Conservation (phyloP, 2,113 vertebrate genomes). For the Lepisosteus osseus region DNA sequence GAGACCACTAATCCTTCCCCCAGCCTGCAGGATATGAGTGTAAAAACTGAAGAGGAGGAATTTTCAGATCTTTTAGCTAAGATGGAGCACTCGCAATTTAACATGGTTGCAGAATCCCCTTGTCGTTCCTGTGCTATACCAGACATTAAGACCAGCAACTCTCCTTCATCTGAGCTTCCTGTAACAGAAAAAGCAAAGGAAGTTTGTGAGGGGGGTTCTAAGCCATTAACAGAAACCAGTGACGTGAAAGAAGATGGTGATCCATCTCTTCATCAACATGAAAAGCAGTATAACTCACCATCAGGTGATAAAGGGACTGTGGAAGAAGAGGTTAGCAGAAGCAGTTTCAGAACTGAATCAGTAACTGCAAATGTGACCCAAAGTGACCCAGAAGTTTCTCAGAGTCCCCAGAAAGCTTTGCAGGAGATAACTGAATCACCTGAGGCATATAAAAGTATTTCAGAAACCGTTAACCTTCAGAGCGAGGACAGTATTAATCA, state of each 20-base stretch:
- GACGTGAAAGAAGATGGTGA: slow-evolving; percentile 64
- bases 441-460: not conserved
- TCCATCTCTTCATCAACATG: slow-evolving; percentile 29
- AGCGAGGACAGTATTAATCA: slow-evolving; percentile 15
- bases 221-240: slow-evolving; percentile 42
- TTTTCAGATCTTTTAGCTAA: slow-evolving; percentile 60
- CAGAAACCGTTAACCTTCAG: not conserved
- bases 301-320: slow-evolving; percentile 22
- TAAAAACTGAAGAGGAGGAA: slow-evolving; percentile 70
- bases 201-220: slow-evolving; percentile 12
- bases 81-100: slow-evolving; percentile 49
- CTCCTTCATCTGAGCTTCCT: slow-evolving; percentile 29
- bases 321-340: slow-evolving; percentile 30
- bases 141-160: slow-evolving; percentile 36
- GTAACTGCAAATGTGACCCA: not conserved
- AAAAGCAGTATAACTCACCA: slow-evolving; percentile 5
- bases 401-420: not conserved
- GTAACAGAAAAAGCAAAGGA: slow-evolving; percentile 33
- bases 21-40: slow-evolving; percentile 43
- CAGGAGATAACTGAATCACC: slow-evolving; percentile 27
- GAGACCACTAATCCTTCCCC: slow-evolving; percentile 36
- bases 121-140: slow-evolving; percentile 51
- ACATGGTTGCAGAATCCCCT: slow-evolving; percentile 44
- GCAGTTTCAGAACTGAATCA: not conserved
- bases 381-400: slow-evolving; percentile 19